These are phyloP conservation scores for Diaperis boleti DNA, from an alignment of 2,888 invertebrate genomes.

Conservation along the genomic window DNA sequence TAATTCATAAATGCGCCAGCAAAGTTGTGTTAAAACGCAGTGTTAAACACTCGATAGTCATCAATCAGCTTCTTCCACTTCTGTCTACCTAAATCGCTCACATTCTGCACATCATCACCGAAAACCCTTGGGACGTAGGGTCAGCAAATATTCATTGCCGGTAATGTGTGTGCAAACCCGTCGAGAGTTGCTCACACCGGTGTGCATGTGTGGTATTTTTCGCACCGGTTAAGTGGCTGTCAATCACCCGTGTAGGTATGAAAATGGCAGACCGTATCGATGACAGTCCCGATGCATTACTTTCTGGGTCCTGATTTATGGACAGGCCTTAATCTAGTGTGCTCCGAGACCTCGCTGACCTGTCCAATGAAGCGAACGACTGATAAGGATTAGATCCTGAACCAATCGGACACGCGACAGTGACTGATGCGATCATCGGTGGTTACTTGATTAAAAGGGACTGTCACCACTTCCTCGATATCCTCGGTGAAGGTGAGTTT, in stretches of 20 bases:
- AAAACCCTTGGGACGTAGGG: constrained; percentile 35
- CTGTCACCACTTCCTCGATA: constrained; percentile 57
- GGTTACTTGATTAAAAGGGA: constrained; percentile 64
- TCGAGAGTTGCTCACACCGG: constrained; percentile 15
- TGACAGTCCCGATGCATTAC: constrained; percentile 49
- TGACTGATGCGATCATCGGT: constrained; percentile 65
- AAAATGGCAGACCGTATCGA: constrained; percentile 44
- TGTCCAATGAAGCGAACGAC: constrained; percentile 64
- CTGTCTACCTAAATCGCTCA: constrained; percentile 3
- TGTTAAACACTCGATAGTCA: not conserved
- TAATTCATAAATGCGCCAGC: too few relatives aligned
- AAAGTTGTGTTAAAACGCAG: too few relatives aligned
- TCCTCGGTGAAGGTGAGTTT: constrained; percentile 46
- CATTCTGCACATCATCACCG: constrained; percentile 9
- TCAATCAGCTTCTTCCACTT: constrained; percentile 5
- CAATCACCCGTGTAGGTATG: constrained; percentile 53
- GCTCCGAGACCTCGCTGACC: constrained; percentile 60
- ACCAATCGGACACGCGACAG: constrained; percentile 62
- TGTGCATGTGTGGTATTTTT: constrained; percentile 48
- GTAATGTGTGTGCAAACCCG: constrained; percentile 42
- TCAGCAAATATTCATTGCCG: constrained; percentile 49
- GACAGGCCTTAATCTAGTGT: constrained; percentile 60
- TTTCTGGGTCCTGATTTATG: constrained; percentile 58
- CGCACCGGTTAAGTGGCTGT: constrained; percentile 55
- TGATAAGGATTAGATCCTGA: constrained; percentile 63